Percentiles rank a stretch among this genome's conserved stretches.
phyloP scores from a whole-genome alignment of 1,140 invertebrate genomes.

The Hormaphis cornu region DNA sequence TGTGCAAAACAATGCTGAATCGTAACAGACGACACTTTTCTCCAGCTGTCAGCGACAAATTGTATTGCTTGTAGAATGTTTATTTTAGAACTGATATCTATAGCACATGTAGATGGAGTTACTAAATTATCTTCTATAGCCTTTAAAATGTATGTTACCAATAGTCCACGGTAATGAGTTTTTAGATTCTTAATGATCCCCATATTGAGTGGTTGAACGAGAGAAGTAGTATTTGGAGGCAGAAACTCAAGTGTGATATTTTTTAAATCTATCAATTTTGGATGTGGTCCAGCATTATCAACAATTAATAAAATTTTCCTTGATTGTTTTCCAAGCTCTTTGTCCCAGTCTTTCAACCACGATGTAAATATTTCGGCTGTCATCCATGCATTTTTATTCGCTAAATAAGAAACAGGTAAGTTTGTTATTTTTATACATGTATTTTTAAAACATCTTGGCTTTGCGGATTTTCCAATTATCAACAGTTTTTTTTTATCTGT shows the following conservation, averaged over 20 bases:
- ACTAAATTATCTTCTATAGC: neutral
- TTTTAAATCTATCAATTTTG: slow-evolving; percentile 33
- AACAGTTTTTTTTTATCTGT: slow-evolving; percentile 49
- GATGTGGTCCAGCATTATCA: slow-evolving; percentile 43
- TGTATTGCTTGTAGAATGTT: slow-evolving; percentile 13
- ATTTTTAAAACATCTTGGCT: slow-evolving; percentile 43
- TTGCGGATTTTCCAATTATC: slow-evolving; percentile 42
- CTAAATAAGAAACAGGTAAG: slow-evolving; percentile 35
- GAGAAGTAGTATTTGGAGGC: slow-evolving; percentile 42
- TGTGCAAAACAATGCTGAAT: slow-evolving; percentile 9
- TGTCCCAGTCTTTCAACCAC: slow-evolving; percentile 34
- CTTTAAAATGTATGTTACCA: slow-evolving; percentile 3
- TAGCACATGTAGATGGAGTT: neutral
- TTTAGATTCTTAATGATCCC: slow-evolving; percentile 40
- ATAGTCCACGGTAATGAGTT: slow-evolving; percentile 13
- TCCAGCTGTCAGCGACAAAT: neutral
- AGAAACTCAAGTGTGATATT: slow-evolving; percentile 41
- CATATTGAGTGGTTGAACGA: slow-evolving; percentile 43
- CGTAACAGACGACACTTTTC: neutral
- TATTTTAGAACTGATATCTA: neutral
- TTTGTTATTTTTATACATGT: slow-evolving; percentile 29
- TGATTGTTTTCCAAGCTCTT: neutral
- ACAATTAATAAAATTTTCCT: slow-evolving; percentile 38
- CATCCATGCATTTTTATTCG: slow-evolving; percentile 43
- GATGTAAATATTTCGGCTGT: slow-evolving; percentile 39